Evolutionary conservation across 1,140 invertebrate genomes (phyloP).

Genomic region (Brachionus rubens): DNA sequence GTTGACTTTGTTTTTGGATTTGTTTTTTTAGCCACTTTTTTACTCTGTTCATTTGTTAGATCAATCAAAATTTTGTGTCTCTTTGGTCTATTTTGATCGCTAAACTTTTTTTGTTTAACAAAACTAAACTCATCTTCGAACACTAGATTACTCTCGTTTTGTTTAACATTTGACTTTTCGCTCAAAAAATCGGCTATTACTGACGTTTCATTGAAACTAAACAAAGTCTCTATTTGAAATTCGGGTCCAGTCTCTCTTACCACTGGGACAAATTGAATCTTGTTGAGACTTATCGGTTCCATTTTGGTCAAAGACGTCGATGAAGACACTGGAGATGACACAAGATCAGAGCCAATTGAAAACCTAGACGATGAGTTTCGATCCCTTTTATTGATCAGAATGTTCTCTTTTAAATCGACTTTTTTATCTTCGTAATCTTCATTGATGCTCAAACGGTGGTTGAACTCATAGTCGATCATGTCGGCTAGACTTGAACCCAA

Average conservation of each 20-base stretch:
- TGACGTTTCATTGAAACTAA: background rate
- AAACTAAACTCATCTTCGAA: background rate
- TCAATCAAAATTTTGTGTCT: slow-evolving; percentile 6
- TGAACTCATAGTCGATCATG: slow-evolving; percentile 32
- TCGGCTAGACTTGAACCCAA: slow-evolving; percentile 17
- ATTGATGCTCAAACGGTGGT: background rate
- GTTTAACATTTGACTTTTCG: background rate
- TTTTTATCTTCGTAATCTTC: slow-evolving; percentile 28
- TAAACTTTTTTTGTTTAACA: slow-evolving; percentile 9
- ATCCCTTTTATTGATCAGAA: slow-evolving; percentile 13
- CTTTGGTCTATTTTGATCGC: background rate
- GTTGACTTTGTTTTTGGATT: background rate
- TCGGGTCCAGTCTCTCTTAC: background rate
- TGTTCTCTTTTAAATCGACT: slow-evolving; percentile 24
- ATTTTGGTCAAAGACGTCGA: background rate
- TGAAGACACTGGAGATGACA: slow-evolving; percentile 11
- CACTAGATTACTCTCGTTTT: background rate
- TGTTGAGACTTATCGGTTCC: background rate
- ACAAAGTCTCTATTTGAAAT: background rate
- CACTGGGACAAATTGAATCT: background rate
- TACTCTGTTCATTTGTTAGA: slow-evolving; percentile 3
- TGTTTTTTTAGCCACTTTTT: slow-evolving; percentile 8
- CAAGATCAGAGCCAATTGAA: background rate
- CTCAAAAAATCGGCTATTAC: slow-evolving; percentile 11
- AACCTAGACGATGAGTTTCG: background rate